Evolutionary conservation across 2,888 invertebrate species (phyloP).

Genomic region (Lordiphosa andalusiaca): DNA sequence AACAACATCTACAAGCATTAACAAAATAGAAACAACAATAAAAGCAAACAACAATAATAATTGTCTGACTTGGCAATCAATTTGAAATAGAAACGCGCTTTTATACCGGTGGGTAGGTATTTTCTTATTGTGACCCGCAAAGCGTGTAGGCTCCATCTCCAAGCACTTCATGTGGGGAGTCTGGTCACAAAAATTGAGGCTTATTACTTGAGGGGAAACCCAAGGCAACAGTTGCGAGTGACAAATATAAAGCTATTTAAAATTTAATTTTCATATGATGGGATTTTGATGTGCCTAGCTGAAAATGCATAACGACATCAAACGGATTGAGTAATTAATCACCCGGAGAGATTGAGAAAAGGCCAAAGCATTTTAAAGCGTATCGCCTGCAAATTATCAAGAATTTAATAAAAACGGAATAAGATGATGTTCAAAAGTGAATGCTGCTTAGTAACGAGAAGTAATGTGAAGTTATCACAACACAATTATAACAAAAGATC

Average conservation of each 20-base stretch:
- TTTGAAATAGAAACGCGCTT: slow-evolving; percentile 73
- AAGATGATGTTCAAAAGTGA: background rate
- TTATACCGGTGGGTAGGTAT: slow-evolving; percentile 52
- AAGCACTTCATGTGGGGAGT: slow-evolving; percentile 9
- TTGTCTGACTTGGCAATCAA: slow-evolving; percentile 62
- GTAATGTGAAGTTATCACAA: too few relatives aligned
- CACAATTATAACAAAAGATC: too few relatives aligned
- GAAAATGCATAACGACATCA: slow-evolving; percentile 50
- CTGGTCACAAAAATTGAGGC: slow-evolving; percentile 47
- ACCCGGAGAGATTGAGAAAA: slow-evolving; percentile 8
- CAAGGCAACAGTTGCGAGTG: slow-evolving; percentile 55
- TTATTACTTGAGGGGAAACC: slow-evolving; percentile 62
- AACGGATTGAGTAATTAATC: slow-evolving; percentile 39
- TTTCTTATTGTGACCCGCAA: slow-evolving; percentile 28
- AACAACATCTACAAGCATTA: slow-evolving; percentile 33
- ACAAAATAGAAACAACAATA: slow-evolving; percentile 40
- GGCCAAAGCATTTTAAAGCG: slow-evolving; percentile 31
- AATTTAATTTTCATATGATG: slow-evolving; percentile 36
- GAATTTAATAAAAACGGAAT: background rate
- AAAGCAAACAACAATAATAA: slow-evolving; percentile 36
- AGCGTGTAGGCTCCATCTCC: slow-evolving; percentile 60
- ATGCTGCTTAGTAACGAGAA: too few relatives aligned
- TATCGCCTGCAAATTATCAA: slow-evolving; percentile 43
- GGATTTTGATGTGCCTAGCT: slow-evolving; percentile 53
- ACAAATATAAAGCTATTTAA: slow-evolving; percentile 52